phyloP scores from a whole-genome alignment of 2,113 vertebrate species.

The Orcinus orca region DNA sequence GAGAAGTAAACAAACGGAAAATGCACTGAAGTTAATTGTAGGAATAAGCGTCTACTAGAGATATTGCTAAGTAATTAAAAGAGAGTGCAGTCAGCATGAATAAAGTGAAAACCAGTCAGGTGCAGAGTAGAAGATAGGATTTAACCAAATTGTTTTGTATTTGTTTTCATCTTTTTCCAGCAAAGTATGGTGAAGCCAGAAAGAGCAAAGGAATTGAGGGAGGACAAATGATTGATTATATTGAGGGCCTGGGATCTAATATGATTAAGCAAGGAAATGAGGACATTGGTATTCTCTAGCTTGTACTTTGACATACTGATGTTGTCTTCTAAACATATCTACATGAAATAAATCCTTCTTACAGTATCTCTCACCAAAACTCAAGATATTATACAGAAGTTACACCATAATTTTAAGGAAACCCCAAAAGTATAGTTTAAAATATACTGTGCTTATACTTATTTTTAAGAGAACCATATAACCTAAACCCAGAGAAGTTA shows the following conservation, averaged over 20 bases:
- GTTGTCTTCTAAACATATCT: neutral
- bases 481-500: neutral
- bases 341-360: neutral
- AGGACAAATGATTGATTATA: neutral
- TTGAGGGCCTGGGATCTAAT: neutral
- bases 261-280: neutral
- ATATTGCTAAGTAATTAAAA: neutral
- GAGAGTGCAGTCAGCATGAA: neutral
- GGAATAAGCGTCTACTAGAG: fast-evolving
- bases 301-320: neutral
- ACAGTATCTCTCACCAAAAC: neutral
- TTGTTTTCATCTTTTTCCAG: neutral
- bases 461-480: neutral
- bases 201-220: neutral
- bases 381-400: neutral
- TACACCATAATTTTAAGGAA: neutral
- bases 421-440: neutral
- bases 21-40: neutral
- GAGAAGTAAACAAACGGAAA: neutral
- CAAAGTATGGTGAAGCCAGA: neutral
- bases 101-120: neutral
- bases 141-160: neutral
- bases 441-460: neutral
- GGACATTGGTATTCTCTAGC: neutral
- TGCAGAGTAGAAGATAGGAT: neutral